These are phyloP conservation scores for Takifugu rubripes DNA, from an alignment of 2,797 vertebrate species.

Conservation along the genomic window DNA sequence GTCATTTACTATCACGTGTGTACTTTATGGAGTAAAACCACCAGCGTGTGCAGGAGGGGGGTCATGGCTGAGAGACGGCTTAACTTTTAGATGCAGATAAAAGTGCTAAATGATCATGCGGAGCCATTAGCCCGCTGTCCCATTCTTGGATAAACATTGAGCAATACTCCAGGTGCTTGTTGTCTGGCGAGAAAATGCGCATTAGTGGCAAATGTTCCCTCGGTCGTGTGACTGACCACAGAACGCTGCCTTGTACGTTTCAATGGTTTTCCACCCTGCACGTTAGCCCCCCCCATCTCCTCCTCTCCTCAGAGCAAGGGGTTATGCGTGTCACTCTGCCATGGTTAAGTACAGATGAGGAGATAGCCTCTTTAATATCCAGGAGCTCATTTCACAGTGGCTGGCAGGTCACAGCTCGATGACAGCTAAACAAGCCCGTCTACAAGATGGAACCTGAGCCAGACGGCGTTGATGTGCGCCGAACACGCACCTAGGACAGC, in stretches of 20 bases:
- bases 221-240: constrained; percentile 55
- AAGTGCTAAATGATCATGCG: constrained; percentile 55
- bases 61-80: constrained; percentile 46
- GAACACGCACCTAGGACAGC: constrained; percentile 18
- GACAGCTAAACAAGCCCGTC: constrained; percentile 71
- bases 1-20: constrained; percentile 79
- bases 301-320: constrained; percentile 10
- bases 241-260: constrained; percentile 33
- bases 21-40: constrained; percentile 78
- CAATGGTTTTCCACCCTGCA: constrained; percentile 48
- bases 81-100: constrained; percentile 73
- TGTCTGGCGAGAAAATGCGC: constrained; percentile 39
- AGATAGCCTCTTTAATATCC: constrained; percentile 79
- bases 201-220: constrained; percentile 46
- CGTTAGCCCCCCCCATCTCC: constrained; percentile 31
- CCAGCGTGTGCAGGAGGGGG: constrained; percentile 56
- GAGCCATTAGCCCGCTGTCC: constrained; percentile 59
- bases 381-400: constrained; percentile 67
- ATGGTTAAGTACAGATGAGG: constrained; percentile 68
- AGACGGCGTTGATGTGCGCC: constrained; percentile 21
- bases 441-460: constrained; percentile 60
- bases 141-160: constrained; percentile 74
- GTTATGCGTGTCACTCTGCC: constrained; percentile 62
- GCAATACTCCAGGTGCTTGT: constrained; percentile 63
- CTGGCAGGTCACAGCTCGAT: constrained; percentile 70